A percentile compares a stretch with the other conserved stretches of the same genome.
These are phyloP conservation scores for Drosophila mauritiana DNA, from an alignment of 1,140 invertebrate species.

Conservation along the genomic window DNA sequence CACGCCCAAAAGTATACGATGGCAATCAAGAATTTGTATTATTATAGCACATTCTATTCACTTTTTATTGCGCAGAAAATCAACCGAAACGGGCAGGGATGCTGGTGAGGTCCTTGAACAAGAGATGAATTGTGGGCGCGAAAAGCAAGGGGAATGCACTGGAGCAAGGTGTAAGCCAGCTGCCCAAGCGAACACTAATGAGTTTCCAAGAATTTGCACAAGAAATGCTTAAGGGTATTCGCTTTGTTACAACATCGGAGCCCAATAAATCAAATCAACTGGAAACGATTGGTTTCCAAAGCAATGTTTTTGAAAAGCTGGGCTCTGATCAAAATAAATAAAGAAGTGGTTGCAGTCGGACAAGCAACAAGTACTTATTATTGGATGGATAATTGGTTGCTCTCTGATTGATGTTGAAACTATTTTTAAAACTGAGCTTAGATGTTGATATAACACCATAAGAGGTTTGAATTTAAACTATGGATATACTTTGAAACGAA, in stretches of 20 bases:
- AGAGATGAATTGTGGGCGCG: conserved; percentile 8
- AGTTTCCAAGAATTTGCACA: conserved; percentile 45
- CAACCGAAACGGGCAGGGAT: neutral
- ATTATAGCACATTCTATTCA: neutral
- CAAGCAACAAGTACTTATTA: neutral
- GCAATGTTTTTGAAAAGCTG: conserved; percentile 5
- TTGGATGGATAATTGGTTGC: conserved; percentile 8
- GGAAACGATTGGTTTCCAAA: conserved; percentile 36
- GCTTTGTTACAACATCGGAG: neutral
- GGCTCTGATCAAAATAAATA: conserved; percentile 4
- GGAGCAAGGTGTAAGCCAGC: conserved; percentile 47
- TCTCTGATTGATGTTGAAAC: neutral
- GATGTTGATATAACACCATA: neutral
- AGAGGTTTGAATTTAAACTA: neutral
- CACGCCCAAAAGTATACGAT: conserved; percentile 37
- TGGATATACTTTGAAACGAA: too few species aligned
- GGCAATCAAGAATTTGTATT: conserved; percentile 3
- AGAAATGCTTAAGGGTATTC: conserved; percentile 14
- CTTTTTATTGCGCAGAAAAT: conserved; percentile 28
- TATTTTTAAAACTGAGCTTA: neutral
- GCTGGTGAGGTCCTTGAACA: conserved; percentile 6
- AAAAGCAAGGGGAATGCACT: conserved; percentile 10
- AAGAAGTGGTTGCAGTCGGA: neutral
- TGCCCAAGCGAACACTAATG: conserved; percentile 57
- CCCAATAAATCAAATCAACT: conserved; percentile 33